Conservation (phyloP, 2,113 vertebrate species). For the Etia nguti region DNA sequence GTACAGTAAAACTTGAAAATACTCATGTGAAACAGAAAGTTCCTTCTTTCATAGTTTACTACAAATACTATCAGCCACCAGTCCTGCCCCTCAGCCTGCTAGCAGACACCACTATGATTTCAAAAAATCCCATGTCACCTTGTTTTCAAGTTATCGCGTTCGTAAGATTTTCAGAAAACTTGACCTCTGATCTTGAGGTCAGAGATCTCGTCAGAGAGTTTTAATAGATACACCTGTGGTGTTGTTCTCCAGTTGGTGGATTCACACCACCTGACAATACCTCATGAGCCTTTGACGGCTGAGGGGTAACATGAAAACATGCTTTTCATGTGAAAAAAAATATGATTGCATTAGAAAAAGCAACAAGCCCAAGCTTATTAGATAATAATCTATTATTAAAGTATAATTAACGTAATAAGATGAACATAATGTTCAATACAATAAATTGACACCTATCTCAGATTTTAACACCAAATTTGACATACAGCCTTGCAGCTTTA, state of each 20-base stretch:
- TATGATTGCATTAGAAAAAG: background rate
- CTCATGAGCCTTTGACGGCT: background rate
- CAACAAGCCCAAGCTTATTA: background rate
- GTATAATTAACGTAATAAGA: background rate
- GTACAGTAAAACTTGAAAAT: background rate
- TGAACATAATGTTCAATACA: background rate
- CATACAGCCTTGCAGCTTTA: background rate
- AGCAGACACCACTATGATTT: background rate
- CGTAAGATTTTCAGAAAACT: background rate
- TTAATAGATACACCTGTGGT: rapidly evolving
- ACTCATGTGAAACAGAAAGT: background rate
- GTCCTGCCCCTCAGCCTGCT: background rate
- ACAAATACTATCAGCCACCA: background rate
- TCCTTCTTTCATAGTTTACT: background rate
- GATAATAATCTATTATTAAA: background rate
- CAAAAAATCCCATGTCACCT: rapidly evolving
- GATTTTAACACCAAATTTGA: too few species aligned
- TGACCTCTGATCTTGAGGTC: background rate
- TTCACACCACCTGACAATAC: background rate
- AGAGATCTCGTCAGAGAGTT: background rate
- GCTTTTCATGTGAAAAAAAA: background rate
- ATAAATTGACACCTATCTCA: background rate
- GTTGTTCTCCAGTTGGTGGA: background rate
- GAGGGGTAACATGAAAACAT: background rate
- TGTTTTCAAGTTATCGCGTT: background rate